Conservation (phyloP, 2,797 vertebrate genomes). For the Paramormyrops hopkinsi region DNA sequence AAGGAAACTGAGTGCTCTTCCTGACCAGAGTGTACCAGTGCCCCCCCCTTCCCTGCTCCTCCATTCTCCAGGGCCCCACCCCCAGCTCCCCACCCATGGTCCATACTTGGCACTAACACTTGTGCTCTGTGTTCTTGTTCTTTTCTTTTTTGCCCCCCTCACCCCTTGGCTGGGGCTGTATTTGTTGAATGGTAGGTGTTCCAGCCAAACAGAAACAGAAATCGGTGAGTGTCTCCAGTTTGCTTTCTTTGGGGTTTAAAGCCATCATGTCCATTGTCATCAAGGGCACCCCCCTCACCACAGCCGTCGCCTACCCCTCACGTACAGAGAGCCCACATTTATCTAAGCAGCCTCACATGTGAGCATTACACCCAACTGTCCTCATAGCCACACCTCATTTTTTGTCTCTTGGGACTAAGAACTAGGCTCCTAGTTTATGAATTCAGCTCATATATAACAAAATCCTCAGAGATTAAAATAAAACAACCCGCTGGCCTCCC, state of each 20-base stretch:
- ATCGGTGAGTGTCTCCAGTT: constrained; percentile 78
- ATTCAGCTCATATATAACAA: not conserved
- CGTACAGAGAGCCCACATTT: not conserved
- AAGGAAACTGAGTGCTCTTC: not conserved
- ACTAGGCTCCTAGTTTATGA: not conserved
- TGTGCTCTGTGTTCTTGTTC: constrained; percentile 72
- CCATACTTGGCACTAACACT: constrained; percentile 74
- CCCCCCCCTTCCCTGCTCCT: not conserved
- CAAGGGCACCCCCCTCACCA: too few species aligned
- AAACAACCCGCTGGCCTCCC: not conserved
- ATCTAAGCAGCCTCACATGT: not conserved
- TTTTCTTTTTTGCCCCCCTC: constrained; percentile 32
- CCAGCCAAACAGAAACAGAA: constrained; percentile 98
- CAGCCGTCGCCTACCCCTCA: not conserved
- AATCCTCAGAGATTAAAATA: not conserved
- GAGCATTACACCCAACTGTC: not conserved
- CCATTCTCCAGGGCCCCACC: constrained; percentile 24
- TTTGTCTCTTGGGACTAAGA: not conserved
- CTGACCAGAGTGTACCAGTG: not conserved
- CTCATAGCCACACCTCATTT: not conserved
- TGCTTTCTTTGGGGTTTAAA: constrained; percentile 30
- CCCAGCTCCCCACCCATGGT: constrained; percentile 25
- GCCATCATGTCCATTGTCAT: not conserved
- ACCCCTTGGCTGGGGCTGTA: constrained; percentile 36
- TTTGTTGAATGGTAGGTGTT: constrained; percentile 67